Evolutionary conservation across 2,797 vertebrate species (phyloP).

Genomic region (Gadopsis marmoratus): DNA sequence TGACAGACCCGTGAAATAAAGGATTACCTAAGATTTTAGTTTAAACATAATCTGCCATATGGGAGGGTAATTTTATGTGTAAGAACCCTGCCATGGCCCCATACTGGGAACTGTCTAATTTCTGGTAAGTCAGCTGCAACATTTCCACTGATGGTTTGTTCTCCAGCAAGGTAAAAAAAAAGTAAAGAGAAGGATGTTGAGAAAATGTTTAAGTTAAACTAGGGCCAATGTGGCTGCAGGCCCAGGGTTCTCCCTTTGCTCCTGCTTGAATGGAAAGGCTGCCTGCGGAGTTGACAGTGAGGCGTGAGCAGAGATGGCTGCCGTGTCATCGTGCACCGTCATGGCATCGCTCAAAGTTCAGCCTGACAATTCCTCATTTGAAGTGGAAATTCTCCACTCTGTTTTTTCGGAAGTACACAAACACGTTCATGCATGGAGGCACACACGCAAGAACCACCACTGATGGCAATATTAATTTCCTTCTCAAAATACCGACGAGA

Average conservation of each 20-base stretch:
- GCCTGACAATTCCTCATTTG: slow-evolving; percentile 44
- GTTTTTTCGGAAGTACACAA: slow-evolving; percentile 62
- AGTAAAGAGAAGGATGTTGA: slow-evolving; percentile 53
- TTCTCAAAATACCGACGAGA: slow-evolving; percentile 84
- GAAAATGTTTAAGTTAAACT: slow-evolving; percentile 64
- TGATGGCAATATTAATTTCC: slow-evolving; percentile 86
- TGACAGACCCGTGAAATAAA: background rate
- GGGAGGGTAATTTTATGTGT: slow-evolving; percentile 17
- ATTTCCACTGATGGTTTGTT: slow-evolving; percentile 68
- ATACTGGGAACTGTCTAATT: slow-evolving; percentile 58
- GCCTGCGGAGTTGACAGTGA: slow-evolving; percentile 51
- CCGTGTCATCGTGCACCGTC: slow-evolving; percentile 55
- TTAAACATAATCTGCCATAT: slow-evolving; percentile 6
- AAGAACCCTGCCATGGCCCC: slow-evolving; percentile 23
- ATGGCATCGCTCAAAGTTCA: slow-evolving; percentile 53
- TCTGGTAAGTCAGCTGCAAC: slow-evolving; percentile 64
- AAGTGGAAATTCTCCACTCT: slow-evolving; percentile 67
- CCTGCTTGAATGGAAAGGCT: slow-evolving; percentile 66
- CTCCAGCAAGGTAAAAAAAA: slow-evolving; percentile 64
- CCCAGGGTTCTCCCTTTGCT: slow-evolving; percentile 57
- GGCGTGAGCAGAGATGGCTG: slow-evolving; percentile 50
- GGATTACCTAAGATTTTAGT: background rate
- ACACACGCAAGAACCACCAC: slow-evolving; percentile 66
- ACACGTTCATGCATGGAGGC: slow-evolving; percentile 56
- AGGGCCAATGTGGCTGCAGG: slow-evolving; percentile 54